Evolutionary conservation across 2,797 vertebrate species (phyloP).

Genomic region (Sebastes matsubarae): DNA sequence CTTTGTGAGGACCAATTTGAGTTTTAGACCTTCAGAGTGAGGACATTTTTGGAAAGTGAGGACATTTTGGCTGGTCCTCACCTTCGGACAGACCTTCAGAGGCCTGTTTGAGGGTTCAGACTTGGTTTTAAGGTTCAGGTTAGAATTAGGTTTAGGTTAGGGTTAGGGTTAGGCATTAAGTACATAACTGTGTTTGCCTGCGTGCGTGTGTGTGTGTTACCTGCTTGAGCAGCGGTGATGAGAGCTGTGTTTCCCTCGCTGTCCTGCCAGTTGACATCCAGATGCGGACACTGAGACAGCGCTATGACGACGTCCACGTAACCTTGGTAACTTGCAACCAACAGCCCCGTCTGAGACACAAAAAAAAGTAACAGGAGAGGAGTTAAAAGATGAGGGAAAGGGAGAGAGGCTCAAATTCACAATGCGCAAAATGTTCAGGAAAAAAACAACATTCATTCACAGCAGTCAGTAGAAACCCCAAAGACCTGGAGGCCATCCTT

Average conservation of each 20-base stretch:
- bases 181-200: background rate
- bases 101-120: too few relatives aligned
- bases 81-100: too few relatives aligned
- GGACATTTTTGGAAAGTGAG: too few relatives aligned
- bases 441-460: background rate
- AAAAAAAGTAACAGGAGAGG: conserved; percentile 5
- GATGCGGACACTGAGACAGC: conserved; percentile 90
- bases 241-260: conserved; percentile 96
- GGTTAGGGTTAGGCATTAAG: background rate
- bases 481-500: conserved; percentile 16
- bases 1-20: too few relatives aligned
- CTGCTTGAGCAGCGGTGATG: conserved; percentile 95
- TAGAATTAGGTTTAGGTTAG: background rate
- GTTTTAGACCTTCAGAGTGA: too few relatives aligned
- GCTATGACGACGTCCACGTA: conserved; percentile 93
- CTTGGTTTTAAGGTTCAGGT: too few relatives aligned
- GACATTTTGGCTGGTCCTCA: too few relatives aligned
- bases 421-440: conserved; percentile 29
- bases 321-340: conserved; percentile 95
- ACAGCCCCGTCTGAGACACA: conserved; percentile 87
- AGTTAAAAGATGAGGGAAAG: background rate
- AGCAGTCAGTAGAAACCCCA: conserved; percentile 6
- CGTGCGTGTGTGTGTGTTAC: conserved; percentile 72
- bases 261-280: conserved; percentile 98
- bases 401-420: background rate